A percentile compares a stretch with the other conserved stretches of the same genome.
Evolutionary conservation across 2,113 vertebrate genomes (phyloP).

Genomic region (Barbus barbus): DNA sequence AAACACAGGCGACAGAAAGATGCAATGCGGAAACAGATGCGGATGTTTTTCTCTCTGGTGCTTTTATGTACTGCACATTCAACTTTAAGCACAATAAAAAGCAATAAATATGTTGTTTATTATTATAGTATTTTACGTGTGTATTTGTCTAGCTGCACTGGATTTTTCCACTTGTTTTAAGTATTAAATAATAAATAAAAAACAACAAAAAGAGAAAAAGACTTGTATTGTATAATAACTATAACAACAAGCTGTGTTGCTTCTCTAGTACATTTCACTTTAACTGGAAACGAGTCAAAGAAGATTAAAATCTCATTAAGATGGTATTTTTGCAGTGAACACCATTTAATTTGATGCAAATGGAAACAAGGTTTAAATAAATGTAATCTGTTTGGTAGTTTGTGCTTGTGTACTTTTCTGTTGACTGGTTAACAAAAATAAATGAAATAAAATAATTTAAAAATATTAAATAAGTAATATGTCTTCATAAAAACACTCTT

Average conservation of each 20-base stretch:
- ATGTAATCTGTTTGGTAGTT: not conserved
- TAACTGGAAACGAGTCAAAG: not conserved
- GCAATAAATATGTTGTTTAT: not conserved
- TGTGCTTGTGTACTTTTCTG: no score
- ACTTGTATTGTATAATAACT: no score
- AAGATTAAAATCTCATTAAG: not conserved
- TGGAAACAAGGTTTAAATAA: not conserved
- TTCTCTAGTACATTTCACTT: no score
- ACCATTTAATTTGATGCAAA: not conserved
- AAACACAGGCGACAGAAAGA: not conserved
- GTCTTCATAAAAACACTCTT: no score
- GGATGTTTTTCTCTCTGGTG: not conserved
- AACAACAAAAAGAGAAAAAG: no score
- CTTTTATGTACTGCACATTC: not conserved
- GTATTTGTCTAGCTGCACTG: not conserved
- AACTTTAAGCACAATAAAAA: not conserved
- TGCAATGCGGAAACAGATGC: not conserved
- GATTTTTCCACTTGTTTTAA: not conserved
- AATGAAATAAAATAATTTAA: no score
- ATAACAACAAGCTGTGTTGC: no score
- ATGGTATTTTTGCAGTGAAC: not conserved
- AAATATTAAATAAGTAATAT: no score
- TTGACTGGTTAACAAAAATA: no score
- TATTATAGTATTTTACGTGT: not conserved
- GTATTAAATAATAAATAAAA: not conserved